These are phyloP conservation scores for Hipposideros larvatus DNA, from an alignment of 2,797 vertebrate species.

Conservation along the genomic window DNA sequence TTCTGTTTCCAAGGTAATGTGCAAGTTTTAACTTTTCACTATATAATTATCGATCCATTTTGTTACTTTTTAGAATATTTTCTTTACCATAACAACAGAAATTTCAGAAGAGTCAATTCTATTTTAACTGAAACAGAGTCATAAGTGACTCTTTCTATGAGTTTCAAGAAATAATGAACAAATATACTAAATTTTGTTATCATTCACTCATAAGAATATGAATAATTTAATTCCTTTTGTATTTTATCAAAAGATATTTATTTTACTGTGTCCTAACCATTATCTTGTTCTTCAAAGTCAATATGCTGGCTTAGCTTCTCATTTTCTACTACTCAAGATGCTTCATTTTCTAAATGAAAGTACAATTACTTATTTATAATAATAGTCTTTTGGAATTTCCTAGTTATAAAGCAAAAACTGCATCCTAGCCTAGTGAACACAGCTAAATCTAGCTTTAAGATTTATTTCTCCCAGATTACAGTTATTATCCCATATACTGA, in stretches of 20 bases:
- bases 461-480: conserved; percentile 23
- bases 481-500: conserved; percentile 52
- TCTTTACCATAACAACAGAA: conserved; percentile 42
- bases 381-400: not conserved
- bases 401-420: not conserved
- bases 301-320: not conserved
- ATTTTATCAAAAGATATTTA: not conserved
- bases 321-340: not conserved
- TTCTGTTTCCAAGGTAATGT: conserved; percentile 27
- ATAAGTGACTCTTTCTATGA: not conserved
- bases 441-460: not conserved
- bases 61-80: conserved; percentile 37
- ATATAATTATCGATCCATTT: conserved; percentile 12
- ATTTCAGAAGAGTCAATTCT: not conserved
- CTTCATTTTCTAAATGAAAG: conserved; percentile 44
- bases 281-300: not conserved
- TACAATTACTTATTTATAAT: not conserved
- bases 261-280: not conserved
- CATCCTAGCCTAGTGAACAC: not conserved
- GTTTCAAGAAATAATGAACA: not conserved
- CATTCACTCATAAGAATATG: not conserved
- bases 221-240: not conserved
- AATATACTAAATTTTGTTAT: not conserved
- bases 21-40: conserved; percentile 11
- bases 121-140: not conserved